Evolutionary conservation across 2,888 invertebrate genomes (phyloP), one percentile per base, ranked within the genome.

Genomic region (Drosophila helvetica): DNA sequence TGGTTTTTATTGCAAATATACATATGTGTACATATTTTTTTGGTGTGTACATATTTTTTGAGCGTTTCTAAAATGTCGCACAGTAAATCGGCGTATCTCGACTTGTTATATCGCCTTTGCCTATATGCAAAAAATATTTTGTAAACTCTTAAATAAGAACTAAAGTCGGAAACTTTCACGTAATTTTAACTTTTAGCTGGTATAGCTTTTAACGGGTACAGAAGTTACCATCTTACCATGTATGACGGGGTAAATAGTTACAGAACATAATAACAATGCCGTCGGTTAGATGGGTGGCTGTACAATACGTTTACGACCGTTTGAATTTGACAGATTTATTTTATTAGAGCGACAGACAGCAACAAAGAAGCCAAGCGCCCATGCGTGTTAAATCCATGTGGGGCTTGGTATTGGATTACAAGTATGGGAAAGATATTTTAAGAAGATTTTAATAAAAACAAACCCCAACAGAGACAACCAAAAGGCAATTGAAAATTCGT

Each of bases 251-350:
- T 74, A 74, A 72, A 77, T 60, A 68, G 77, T 75, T 80, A 53
- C 65, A 72, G 77, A 74, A 80, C 67, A 75, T 63, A 64, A 63
- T 33, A 56, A 63, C 56, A 43, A 55, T 18, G 48, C 57, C 48
- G 57, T 55, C 9, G 45, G 60, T 61, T 38, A 56, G 48, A 50
- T 55, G 55, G n/a, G 47, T 64, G 42, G 12, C 50, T 58, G 86
- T 71, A 66, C 61, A 73, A 79, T 86, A 86, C 86, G 80, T 86
- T 86, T 86, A 86, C 86, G 80, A 88, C 80, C 80, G 68, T 76
- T 80, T 82, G 80, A 86, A 77, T 86, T 86, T 86, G 86, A 86
- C 86, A 86, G 84, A 86, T 86, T 84, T 86, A 76, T 79, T 86
- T 81, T 83, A 81, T 86, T 84, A 79, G 71, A 84, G 67, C 81